Percentiles rank a stretch among this genome's conserved stretches.
phyloP scores from a whole-genome alignment of 2,797 vertebrate genomes.

The Acanthiza pusilla region DNA sequence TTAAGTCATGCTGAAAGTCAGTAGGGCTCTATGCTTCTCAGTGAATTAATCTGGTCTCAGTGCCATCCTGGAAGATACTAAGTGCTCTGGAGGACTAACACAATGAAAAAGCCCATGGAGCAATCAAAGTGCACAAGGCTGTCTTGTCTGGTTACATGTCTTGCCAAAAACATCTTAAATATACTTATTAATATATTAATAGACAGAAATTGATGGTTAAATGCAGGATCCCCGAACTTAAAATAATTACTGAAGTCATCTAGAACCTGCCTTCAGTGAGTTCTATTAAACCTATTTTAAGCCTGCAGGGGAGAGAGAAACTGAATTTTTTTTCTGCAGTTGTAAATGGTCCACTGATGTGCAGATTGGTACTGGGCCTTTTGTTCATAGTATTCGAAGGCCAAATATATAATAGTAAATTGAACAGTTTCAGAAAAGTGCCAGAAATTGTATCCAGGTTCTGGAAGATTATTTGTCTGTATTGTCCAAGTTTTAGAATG shows the following conservation, averaged over 20 bases:
- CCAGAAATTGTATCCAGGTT: neutral
- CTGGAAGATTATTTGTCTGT: neutral
- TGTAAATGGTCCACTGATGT: neutral
- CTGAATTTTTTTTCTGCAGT: neutral
- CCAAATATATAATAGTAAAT: neutral
- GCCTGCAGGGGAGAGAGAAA: neutral
- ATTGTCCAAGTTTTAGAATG: neutral
- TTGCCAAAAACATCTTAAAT: neutral
- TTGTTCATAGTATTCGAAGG: neutral
- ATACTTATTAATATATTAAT: neutral
- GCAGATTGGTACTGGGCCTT: neutral
- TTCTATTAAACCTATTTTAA: neutral
- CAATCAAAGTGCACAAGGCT: neutral
- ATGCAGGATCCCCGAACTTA: neutral
- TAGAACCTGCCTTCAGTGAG: neutral
- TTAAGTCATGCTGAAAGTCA: neutral
- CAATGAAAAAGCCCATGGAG: neutral
- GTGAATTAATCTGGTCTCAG: neutral
- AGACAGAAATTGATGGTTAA: neutral
- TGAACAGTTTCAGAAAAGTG: neutral
- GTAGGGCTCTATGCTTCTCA: neutral
- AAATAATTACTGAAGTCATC: neutral
- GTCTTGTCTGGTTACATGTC: neutral
- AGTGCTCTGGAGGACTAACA: neutral
- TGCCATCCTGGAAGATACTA: neutral